A percentile compares a stretch with the other conserved stretches of the same genome.
Evolutionary conservation across 2,888 invertebrate genomes (phyloP).

Genomic region (Operophtera brumata): DNA sequence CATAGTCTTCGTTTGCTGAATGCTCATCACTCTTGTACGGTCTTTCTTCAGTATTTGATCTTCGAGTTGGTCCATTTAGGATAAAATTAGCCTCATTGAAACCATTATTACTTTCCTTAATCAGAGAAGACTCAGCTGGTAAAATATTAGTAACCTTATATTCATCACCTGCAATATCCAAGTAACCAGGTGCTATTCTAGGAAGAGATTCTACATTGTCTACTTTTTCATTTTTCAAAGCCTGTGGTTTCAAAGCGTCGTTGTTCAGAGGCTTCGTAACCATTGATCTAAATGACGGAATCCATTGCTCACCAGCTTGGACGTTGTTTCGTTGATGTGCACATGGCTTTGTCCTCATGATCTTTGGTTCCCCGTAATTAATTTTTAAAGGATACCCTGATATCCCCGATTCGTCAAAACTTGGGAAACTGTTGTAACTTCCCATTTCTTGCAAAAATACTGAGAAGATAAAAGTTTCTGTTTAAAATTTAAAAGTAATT

Average conservation of each 20-base stretch:
- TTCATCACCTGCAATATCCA: neutral
- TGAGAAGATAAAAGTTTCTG: neutral
- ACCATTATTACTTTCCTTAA: neutral
- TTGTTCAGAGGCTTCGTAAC: conserved; percentile 20
- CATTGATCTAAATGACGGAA: conserved; percentile 18
- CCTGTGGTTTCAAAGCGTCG: conserved; percentile 22
- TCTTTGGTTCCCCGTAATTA: conserved; percentile 8
- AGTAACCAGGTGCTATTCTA: neutral
- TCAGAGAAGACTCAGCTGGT: neutral
- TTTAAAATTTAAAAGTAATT: neutral
- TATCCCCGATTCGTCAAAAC: neutral
- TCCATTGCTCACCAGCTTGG: conserved; percentile 16
- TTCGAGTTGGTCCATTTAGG: neutral
- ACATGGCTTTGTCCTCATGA: conserved; percentile 33
- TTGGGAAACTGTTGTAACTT: conserved; percentile 1
- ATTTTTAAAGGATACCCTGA: conserved; percentile 2
- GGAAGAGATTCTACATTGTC: neutral
- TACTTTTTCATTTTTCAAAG: conserved; percentile 15
- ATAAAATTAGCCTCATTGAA: neutral
- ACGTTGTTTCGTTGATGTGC: conserved; percentile 25
- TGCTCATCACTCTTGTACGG: neutral
- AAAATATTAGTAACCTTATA: neutral
- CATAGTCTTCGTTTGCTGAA: neutral
- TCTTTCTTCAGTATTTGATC: neutral
- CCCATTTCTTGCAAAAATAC: conserved; percentile 23